A percentile compares a stretch with the other conserved stretches of the same genome.
phyloP scores from a whole-genome alignment of 2,113 vertebrate genomes.

The Malurus elegans region DNA sequence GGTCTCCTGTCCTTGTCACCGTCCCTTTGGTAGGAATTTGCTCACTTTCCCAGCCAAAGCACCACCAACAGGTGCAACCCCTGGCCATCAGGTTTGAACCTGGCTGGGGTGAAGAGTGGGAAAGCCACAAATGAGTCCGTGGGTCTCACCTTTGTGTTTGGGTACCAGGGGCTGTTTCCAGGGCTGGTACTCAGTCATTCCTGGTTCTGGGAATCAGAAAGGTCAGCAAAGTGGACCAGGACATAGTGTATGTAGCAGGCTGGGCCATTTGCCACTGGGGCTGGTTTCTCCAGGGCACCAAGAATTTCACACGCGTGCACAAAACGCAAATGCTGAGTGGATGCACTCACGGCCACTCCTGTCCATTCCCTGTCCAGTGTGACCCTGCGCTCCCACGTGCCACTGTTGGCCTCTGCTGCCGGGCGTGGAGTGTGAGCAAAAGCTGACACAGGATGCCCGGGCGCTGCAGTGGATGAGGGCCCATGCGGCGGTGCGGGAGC shows the following conservation, averaged over 20 bases:
- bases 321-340: accelerated
- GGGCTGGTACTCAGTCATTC: accelerated
- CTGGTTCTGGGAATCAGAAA: accelerated
- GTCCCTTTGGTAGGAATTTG: not conserved
- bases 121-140: accelerated
- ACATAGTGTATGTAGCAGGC: not conserved
- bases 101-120: not conserved
- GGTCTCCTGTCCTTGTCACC: accelerated
- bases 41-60: not conserved
- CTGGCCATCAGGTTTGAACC: not conserved
- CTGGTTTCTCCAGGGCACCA: not conserved
- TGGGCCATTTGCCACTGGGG: accelerated
- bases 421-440: not conserved
- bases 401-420: accelerated
- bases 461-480: not conserved
- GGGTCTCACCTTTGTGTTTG: accelerated
- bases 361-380: accelerated
- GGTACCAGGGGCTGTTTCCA: accelerated
- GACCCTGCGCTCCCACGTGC: not conserved
- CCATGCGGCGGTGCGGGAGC: accelerated
- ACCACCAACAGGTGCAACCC: not conserved
- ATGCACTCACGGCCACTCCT: accelerated
- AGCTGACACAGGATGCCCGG: too few species aligned
- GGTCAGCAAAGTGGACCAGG: not conserved
- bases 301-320: accelerated